These are phyloP conservation scores for Leptestheria dahalacensis DNA, from an alignment of 1,140 invertebrate species.

Conservation along the genomic window DNA sequence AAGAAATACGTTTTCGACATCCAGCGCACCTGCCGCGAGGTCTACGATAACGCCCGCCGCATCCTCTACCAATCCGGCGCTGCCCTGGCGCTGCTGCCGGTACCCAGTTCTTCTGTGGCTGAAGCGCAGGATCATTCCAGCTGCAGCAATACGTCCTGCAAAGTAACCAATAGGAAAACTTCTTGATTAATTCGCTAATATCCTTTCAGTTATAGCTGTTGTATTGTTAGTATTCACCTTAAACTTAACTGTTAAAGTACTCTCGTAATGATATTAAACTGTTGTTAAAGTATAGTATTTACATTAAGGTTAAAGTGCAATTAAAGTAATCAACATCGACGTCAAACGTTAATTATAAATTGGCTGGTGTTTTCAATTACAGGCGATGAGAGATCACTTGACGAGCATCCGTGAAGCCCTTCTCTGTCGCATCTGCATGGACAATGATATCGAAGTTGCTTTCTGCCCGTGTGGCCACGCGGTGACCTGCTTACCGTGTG, in stretches of 20 bases:
- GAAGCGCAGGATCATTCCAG: conserved; percentile 7
- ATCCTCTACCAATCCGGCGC: conserved; percentile 38
- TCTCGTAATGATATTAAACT: no score
- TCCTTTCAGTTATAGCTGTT: not conserved
- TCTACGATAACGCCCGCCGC: conserved; percentile 66
- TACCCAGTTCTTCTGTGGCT: conserved; percentile 2
- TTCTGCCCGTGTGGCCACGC: conserved; percentile 68
- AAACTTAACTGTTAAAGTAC: no score
- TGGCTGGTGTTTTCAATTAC: no score
- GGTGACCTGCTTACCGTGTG: conserved; percentile 56
- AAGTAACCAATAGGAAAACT: not conserved
- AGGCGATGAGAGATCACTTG: conserved; percentile 29
- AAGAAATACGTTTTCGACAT: conserved; percentile 83
- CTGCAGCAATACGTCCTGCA: not conserved
- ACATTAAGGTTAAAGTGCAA: no score
- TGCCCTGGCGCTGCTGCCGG: conserved; percentile 8
- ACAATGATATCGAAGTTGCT: conserved; percentile 56
- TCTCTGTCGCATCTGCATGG: conserved; percentile 70
- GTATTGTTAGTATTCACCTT: no score
- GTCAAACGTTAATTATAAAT: no score
- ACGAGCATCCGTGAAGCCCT: conserved; percentile 48
- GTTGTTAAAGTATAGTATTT: no score
- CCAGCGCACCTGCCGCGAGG: conserved; percentile 64
- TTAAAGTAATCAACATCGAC: no score
- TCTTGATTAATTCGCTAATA: not conserved